phyloP scores from a whole-genome alignment of 2,797 vertebrate genomes.

The Phrynocephalus forsythii region DNA sequence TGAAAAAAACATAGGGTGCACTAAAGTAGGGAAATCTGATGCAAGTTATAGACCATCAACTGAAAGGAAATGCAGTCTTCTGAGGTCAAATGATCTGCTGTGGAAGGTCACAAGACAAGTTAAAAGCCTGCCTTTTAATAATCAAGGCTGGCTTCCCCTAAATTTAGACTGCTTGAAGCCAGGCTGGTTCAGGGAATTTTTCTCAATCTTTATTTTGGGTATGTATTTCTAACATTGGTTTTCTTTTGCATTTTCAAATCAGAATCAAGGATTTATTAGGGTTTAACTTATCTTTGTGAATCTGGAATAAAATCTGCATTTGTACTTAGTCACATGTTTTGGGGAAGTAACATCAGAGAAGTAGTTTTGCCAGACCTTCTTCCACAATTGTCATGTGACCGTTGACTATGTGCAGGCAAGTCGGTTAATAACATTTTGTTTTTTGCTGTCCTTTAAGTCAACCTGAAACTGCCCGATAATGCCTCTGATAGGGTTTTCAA shows the following conservation, averaged over 20 bases:
- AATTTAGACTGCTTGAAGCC: neutral
- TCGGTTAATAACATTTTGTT: neutral
- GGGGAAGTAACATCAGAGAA: constrained; percentile 4
- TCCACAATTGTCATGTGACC: neutral
- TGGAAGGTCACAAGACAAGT: constrained; percentile 35
- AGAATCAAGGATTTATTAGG: constrained; percentile 2
- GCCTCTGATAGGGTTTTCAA: too few species aligned
- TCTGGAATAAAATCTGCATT: neutral
- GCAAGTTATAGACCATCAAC: neutral
- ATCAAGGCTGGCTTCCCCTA: constrained; percentile 1
- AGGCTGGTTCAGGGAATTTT: neutral
- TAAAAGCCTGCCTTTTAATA: constrained; percentile 15
- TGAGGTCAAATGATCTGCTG: constrained; percentile 26
- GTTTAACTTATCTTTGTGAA: neutral
- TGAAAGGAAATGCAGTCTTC: neutral
- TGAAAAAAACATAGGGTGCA: neutral
- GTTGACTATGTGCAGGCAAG: neutral
- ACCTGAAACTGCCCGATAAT: too few species aligned
- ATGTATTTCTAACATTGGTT: neutral
- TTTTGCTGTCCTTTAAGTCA: too few species aligned
- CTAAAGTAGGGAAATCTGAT: neutral
- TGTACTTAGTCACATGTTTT: constrained; percentile 1
- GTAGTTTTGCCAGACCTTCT: neutral
- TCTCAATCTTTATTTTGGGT: neutral
- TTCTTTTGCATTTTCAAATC: neutral